Evolutionary conservation across 2,113 vertebrate species (phyloP).

Genomic region (Meles meles): DNA sequence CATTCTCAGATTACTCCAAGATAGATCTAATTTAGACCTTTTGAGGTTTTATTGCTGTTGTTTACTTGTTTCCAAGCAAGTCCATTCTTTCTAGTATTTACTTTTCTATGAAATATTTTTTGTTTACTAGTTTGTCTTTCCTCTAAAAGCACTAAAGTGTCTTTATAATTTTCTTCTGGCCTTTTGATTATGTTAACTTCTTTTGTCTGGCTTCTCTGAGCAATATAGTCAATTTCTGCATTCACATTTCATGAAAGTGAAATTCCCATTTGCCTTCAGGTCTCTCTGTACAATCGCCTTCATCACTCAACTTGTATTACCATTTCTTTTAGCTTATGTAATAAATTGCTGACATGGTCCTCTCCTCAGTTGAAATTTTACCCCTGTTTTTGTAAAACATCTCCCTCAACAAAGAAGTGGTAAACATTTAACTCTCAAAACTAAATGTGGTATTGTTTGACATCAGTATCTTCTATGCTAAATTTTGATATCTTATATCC

Average conservation of each 20-base stretch:
- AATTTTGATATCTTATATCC: not conserved
- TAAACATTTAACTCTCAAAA: conserved; percentile 5
- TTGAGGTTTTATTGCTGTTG: not conserved
- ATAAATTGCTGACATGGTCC: not conserved
- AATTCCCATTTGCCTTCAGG: not conserved
- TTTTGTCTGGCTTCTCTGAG: not conserved
- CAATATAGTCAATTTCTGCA: not conserved
- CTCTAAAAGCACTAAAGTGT: not conserved
- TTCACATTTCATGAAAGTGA: not conserved
- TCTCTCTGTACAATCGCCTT: not conserved
- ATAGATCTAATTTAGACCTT: not conserved
- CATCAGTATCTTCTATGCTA: not conserved
- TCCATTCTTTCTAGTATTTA: not conserved
- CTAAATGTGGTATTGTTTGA: not conserved
- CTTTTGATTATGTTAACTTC: not conserved
- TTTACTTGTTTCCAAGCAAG: not conserved
- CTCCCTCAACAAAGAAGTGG: not conserved
- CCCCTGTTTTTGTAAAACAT: not conserved
- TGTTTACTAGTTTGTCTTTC: not conserved
- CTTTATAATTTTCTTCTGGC: not conserved
- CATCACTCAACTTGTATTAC: not conserved
- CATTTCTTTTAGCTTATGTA: not conserved
- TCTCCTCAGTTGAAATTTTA: not conserved
- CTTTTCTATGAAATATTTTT: not conserved
- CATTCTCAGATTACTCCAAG: not conserved